A percentile compares a stretch with the other conserved stretches of the same genome.
Conservation (phyloP, 2,797 vertebrate genomes). For the Squalus acanthias region DNA sequence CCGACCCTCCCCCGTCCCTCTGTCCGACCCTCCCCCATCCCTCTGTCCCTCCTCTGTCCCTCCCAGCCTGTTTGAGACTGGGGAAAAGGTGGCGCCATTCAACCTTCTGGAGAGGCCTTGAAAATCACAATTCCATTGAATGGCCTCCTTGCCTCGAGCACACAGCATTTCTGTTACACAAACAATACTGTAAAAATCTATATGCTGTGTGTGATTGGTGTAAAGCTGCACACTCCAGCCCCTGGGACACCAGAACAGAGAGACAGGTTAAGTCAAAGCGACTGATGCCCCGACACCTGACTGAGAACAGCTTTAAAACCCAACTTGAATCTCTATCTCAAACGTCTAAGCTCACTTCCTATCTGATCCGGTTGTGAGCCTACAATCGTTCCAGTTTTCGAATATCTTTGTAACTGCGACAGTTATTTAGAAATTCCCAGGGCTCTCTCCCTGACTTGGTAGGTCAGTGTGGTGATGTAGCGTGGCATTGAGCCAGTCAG, state of each 20-base stretch:
- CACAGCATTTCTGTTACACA: not conserved
- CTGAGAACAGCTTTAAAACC: not conserved
- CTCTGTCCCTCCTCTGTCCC: not conserved
- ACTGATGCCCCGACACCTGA: not conserved
- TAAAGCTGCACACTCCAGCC: not conserved
- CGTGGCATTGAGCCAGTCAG: not conserved
- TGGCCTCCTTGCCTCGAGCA: not conserved
- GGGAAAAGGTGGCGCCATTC: not conserved
- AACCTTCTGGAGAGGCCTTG: not conserved
- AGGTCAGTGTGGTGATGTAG: not conserved
- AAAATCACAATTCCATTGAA: not conserved
- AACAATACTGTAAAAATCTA: not conserved
- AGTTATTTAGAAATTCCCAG: not conserved
- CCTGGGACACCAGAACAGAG: not conserved
- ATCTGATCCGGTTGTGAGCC: not conserved
- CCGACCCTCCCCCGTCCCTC: not conserved
- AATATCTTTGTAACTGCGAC: not conserved
- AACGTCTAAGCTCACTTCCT: not conserved
- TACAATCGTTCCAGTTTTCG: not conserved
- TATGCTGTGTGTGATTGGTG: not conserved
- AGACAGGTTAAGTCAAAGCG: not conserved
- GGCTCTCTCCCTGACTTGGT: not conserved
- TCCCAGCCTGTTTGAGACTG: too few species aligned
- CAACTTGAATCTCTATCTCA: not conserved
- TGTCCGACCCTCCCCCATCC: not conserved